Conservation (phyloP, 2,888 invertebrate species). For the Allacma fusca region DNA sequence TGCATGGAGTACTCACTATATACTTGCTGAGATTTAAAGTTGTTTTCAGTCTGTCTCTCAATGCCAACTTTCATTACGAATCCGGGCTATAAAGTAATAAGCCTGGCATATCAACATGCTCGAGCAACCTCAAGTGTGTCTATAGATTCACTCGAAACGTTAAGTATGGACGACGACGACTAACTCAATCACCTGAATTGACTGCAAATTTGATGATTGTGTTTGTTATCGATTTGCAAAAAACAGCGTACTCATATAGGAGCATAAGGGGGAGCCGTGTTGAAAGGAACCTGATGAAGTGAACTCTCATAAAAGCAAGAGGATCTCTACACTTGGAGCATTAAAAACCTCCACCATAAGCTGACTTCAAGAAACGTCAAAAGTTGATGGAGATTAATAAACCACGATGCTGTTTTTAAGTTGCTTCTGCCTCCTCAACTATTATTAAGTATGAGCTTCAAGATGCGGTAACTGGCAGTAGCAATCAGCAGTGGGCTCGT, state of each 20-base stretch:
- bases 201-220: conserved; percentile 16
- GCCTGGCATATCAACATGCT: no score
- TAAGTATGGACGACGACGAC: background rate
- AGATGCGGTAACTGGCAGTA: no score
- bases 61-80: conserved; percentile 5
- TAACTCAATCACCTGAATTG: conserved; percentile 16
- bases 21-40: conserved; percentile 3
- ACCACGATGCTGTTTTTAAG: conserved; percentile 1
- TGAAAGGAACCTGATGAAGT: no score
- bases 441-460: no score
- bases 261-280: no score
- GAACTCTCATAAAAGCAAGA: no score
- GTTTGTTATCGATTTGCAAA: conserved; percentile 2
- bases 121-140: background rate
- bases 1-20: background rate
- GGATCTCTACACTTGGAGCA: no score
- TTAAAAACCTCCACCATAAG: no score
- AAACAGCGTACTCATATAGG: background rate
- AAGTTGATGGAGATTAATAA: no score
- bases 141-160: background rate
- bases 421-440: background rate
- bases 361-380: no score
- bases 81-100: no score
- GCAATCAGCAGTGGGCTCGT: no score
- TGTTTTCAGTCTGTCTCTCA: conserved; percentile 4